A percentile compares a stretch with the other conserved stretches of the same genome.
phyloP scores from a whole-genome alignment of 2,888 invertebrate species.

The Drosophila subquinaria region DNA sequence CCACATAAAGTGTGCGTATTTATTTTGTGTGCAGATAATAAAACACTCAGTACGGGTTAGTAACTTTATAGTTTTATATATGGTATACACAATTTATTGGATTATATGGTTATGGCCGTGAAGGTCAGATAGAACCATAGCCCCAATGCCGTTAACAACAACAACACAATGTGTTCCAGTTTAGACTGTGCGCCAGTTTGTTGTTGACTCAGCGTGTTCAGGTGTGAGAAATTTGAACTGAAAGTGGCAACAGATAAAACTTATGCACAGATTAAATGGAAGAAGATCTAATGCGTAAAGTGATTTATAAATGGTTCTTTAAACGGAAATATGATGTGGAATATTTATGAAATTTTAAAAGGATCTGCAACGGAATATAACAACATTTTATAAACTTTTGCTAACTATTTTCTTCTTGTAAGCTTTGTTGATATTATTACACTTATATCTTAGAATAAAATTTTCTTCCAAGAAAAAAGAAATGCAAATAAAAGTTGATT shows the following conservation, averaged over 20 bases:
- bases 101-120: constrained; percentile 78
- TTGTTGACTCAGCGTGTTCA: constrained; percentile 51
- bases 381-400: neutral
- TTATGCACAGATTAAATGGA: constrained; percentile 41
- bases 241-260: constrained; percentile 72
- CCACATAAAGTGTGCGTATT: constrained; percentile 55
- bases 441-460: too few relatives aligned
- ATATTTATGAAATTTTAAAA: neutral
- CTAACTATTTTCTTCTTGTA: neutral
- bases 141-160: constrained; percentile 28
- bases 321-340: neutral
- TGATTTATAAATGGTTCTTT: constrained; percentile 14
- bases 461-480: neutral
- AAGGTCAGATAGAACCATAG: constrained; percentile 64
- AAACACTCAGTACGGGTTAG: constrained; percentile 72
- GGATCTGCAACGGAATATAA: neutral
- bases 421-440: neutral
- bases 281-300: constrained; percentile 7
- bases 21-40: constrained; percentile 61
- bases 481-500: neutral
- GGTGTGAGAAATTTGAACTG: constrained; percentile 71
- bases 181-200: constrained; percentile 28
- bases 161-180: constrained; percentile 49
- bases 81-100: constrained; percentile 75
- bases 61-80: constrained; percentile 74